Evolutionary conservation across 2,113 vertebrate genomes (phyloP), one percentile per base, ranked within the genome.

Genomic region (Phocoena phocoena): DNA sequence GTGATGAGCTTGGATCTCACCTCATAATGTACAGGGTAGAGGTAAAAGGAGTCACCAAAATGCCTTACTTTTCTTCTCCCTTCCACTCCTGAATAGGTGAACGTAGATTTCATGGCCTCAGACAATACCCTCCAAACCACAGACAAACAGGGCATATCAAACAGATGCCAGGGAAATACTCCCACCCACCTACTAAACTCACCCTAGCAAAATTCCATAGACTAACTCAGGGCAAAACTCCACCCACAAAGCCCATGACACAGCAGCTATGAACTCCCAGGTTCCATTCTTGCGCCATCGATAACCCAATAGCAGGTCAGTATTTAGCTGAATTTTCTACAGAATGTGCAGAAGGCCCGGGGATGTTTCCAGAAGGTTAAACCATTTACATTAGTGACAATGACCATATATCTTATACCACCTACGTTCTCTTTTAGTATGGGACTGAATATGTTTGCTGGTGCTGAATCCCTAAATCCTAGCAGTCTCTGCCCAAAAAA

Each of bases 181-280:
- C 1, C 31, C 13, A 1, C 31, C 23, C 47, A 5, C 28, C 28
- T 77, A 15, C 36, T 31, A 14, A n/a, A 60, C 12, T 38, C 25
- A 20, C 21, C 25, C 11, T 14, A 44, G 33, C 33, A 83, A 67
- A 83, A 15, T 73, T 6, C 33, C 18, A 31, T 1, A 36, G n/a
- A 33, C 33, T 8, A n/a, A 28, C 41, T 58, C 5, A 17, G 26
- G 23, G 25, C 36, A 38, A 23, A n/a, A 36, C 4, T 33, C 8
- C 17, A 76, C 17, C 28, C 0, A 2, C 1, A 21, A 26, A 0
- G 44, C 50, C 28, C 0, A 0, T 0, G 28, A 3, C 7, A 10
- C 0, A 55, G 38, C 38, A 28, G 14, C 14, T 33, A 10, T 0
- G 2, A 53, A 55, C 4, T 33, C 58, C 28, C 38, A 62, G 67